Evolutionary conservation across 2,113 vertebrate species (phyloP).

Genomic region (Elanus axillaris): DNA sequence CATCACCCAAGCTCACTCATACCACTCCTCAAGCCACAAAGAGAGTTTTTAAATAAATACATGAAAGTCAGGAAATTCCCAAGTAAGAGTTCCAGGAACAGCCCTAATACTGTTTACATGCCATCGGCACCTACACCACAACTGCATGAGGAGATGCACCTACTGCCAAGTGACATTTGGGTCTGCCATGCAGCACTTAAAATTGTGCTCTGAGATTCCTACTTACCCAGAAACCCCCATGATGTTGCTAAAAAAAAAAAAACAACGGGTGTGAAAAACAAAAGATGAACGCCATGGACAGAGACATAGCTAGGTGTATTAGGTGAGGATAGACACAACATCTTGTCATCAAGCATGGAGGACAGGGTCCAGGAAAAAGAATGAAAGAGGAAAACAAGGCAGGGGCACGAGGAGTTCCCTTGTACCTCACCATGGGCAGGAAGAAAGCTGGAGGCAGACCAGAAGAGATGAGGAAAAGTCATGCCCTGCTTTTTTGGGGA

Average conservation of each 20-base stretch:
- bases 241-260: not conserved
- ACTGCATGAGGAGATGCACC: rapidly evolving
- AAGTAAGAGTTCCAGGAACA: not conserved
- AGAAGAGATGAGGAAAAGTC: not conserved
- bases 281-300: not conserved
- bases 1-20: rapidly evolving
- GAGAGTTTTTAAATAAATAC: not conserved
- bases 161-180: rapidly evolving
- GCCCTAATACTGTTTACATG: rapidly evolving
- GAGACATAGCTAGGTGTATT: rapidly evolving
- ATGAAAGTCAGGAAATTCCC: not conserved
- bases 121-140: not conserved
- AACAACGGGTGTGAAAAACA: not conserved
- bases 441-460: not conserved
- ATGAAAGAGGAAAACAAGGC: not conserved
- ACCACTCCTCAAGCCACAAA: not conserved
- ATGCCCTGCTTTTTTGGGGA: not conserved
- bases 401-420: rapidly evolving
- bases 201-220: rapidly evolving
- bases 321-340: rapidly evolving
- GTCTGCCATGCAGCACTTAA: rapidly evolving
- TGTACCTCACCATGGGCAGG: rapidly evolving
- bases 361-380: not conserved
- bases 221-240: not conserved
- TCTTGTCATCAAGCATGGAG: rapidly evolving